phyloP scores from a whole-genome alignment of 2,888 invertebrate genomes.

The Acleris holmiana region DNA sequence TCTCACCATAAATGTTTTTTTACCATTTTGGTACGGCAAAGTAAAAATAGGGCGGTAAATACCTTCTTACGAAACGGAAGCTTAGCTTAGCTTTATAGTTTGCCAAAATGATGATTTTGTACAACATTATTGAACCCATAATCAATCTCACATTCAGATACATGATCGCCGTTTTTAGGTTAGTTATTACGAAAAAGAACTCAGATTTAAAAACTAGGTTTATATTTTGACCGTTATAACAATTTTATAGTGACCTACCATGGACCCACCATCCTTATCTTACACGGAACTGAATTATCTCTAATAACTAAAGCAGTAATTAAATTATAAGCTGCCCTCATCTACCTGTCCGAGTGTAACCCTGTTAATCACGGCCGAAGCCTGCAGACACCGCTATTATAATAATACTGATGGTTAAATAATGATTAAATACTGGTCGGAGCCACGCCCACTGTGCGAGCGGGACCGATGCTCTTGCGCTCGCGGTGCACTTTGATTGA shows the following conservation, averaged over 20 bases:
- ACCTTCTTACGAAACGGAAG: no score
- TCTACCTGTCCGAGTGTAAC: constrained; percentile 2
- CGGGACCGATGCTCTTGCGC: constrained; percentile 39
- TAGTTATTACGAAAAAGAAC: no score
- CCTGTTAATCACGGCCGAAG: constrained; percentile 45
- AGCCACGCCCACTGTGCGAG: constrained; percentile 49
- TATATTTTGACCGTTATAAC: no score
- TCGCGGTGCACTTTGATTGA: constrained; percentile 25
- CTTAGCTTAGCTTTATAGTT: no score
- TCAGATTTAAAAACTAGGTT: no score
- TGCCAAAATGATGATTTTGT: no score
- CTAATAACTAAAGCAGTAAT: constrained; percentile 24
- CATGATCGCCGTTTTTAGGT: no score
- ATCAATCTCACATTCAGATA: no score
- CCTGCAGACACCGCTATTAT: constrained; percentile 48
- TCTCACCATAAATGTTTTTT: no score
- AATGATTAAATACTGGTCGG: constrained; percentile 49
- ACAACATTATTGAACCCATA: no score
- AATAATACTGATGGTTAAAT: constrained; percentile 40
- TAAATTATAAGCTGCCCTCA: constrained; percentile 10
- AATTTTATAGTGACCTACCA: neutral
- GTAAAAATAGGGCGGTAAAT: no score
- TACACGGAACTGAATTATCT: constrained; percentile 1
- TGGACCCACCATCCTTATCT: neutral
- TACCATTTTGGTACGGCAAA: no score